A percentile compares a stretch with the other conserved stretches of the same genome.
phyloP scores from a whole-genome alignment of 2,797 vertebrate species.

The Taenioides sp. region DNA sequence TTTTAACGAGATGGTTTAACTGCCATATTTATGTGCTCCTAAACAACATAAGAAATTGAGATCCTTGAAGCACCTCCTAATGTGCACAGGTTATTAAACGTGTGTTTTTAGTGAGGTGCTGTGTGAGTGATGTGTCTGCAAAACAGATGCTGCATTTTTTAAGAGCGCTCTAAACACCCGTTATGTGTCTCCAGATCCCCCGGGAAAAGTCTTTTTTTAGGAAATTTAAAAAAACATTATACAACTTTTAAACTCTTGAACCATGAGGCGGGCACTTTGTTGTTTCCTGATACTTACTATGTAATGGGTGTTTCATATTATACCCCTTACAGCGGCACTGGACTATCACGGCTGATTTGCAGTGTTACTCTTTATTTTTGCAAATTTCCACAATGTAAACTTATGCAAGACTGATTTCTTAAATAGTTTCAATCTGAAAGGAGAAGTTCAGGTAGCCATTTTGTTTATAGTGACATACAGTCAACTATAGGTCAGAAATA shows the following conservation, averaged over 20 bases:
- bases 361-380: not conserved
- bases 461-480: not conserved
- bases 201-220: not conserved
- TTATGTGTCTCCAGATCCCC: conserved; percentile 3
- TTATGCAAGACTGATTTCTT: not conserved
- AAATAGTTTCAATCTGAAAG: not conserved
- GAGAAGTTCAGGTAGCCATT: not conserved
- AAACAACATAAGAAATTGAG: not conserved
- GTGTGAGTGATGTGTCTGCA: not conserved
- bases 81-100: not conserved
- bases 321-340: not conserved
- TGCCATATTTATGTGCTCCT: not conserved
- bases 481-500: no score
- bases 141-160: conserved; percentile 24
- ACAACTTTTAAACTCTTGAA: not conserved
- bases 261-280: not conserved
- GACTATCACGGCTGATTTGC: not conserved
- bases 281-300: not conserved
- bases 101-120: conserved; percentile 1
- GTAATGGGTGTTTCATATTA: not conserved
- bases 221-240: not conserved
- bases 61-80: conserved; percentile 1
- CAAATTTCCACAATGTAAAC: not conserved
- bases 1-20: conserved; percentile 1
- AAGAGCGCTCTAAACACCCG: not conserved